Conservation (phyloP, 2,113 vertebrate genomes). For the Chloropsis hardwickii region DNA sequence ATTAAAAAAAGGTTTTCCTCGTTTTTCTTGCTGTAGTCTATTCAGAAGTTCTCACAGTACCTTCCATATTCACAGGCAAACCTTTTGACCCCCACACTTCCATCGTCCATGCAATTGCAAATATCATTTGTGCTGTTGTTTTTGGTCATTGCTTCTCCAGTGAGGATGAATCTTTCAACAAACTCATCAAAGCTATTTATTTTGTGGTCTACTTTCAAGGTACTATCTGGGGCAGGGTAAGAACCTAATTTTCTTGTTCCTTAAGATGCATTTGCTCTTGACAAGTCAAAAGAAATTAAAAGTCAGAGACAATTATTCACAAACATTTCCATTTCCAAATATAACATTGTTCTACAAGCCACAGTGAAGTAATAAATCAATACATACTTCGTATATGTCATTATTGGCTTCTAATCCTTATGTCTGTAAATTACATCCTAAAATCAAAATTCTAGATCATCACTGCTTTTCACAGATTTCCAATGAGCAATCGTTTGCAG, state of each 20-base stretch:
- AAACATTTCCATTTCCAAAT: neutral
- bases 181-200: constrained; percentile 53
- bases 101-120: neutral
- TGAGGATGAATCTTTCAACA: constrained; percentile 53
- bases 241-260: neutral
- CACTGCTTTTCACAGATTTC: neutral
- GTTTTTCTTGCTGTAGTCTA: neutral
- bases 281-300: neutral
- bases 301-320: neutral
- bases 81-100: constrained; percentile 42
- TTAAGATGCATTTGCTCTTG: neutral
- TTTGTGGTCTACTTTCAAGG: constrained; percentile 57
- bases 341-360: neutral
- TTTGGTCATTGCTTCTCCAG: constrained; percentile 50
- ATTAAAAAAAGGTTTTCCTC: neutral
- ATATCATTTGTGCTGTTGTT: constrained; percentile 54
- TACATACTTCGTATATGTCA: neutral
- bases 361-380: neutral
- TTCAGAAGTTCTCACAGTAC: neutral
- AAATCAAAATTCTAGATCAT: neutral
- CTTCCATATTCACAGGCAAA: constrained; percentile 24
- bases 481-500: neutral
- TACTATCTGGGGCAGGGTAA: constrained; percentile 61
- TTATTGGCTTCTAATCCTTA: neutral
- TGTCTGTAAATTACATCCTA: neutral